Percentiles rank a stretch among this genome's conserved stretches.
These are phyloP conservation scores for Leuciscus idus DNA, from an alignment of 2,113 vertebrate genomes.

Conservation along the genomic window DNA sequence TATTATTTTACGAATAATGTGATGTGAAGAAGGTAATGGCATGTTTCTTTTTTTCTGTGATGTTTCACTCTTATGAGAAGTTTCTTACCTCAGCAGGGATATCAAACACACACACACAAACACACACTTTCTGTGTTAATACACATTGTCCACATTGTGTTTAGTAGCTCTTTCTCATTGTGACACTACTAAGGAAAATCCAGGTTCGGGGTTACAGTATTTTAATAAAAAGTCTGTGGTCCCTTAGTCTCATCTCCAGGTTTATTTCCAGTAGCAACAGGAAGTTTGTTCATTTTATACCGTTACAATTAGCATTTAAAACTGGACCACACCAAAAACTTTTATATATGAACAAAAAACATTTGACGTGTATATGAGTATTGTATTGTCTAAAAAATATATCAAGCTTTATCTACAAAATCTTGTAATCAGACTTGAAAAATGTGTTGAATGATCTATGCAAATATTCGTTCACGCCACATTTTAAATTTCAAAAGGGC, in stretches of 20 bases:
- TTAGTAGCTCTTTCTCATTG: neutral
- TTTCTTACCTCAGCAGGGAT: conserved; percentile 17
- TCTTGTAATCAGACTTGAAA: neutral
- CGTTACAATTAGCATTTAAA: neutral
- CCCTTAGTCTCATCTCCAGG: neutral
- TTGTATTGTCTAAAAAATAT: neutral
- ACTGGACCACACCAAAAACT: neutral
- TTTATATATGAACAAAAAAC: neutral
- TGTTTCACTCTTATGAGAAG: neutral
- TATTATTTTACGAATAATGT: conserved; percentile 12
- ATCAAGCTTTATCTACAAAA: neutral
- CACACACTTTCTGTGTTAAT: neutral
- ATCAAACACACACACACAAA: neutral
- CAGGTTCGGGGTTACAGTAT: neutral
- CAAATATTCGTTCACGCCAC: neutral
- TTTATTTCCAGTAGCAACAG: neutral
- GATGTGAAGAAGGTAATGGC: neutral
- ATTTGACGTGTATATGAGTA: neutral
- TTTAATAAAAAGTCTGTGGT: conserved; percentile 12
- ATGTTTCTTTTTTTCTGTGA: neutral
- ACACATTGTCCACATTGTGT: neutral
- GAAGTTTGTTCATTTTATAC: neutral
- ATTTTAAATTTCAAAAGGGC: neutral
- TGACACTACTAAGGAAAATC: neutral
- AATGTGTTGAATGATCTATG: neutral